These are phyloP conservation scores for Hemaris fuciformis DNA, from an alignment of 2,888 invertebrate species.

Conservation along the genomic window DNA sequence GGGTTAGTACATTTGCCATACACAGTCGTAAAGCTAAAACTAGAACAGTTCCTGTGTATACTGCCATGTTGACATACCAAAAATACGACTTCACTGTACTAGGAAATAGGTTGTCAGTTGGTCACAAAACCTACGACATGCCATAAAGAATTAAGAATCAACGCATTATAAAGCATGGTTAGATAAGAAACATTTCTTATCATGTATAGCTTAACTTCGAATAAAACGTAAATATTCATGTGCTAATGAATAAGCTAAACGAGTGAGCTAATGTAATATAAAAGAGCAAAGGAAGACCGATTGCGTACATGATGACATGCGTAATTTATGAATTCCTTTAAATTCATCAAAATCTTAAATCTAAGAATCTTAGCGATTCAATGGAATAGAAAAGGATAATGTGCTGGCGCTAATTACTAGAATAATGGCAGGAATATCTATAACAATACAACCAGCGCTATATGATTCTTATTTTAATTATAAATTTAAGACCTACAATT, in stretches of 20 bases:
- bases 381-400: not conserved
- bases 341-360: no score
- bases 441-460: no score
- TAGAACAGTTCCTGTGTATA: not conserved
- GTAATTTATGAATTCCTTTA: not conserved
- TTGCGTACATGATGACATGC: not conserved
- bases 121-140: not conserved
- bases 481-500: no score
- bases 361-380: not conserved
- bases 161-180: not conserved
- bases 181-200: not conserved
- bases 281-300: not conserved
- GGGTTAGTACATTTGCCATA: not conserved
- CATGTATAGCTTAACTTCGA: not conserved
- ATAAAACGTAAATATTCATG: not conserved
- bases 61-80: not conserved
- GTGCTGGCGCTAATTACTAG: not conserved
- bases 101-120: not conserved
- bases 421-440: no score
- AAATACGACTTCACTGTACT: not conserved
- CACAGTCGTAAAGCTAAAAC: conserved; percentile 7
- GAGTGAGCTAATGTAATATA: no score
- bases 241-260: not conserved
- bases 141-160: not conserved
- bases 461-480: no score